Conservation (phyloP, 2,113 vertebrate genomes). For the Zapornia atra region DNA sequence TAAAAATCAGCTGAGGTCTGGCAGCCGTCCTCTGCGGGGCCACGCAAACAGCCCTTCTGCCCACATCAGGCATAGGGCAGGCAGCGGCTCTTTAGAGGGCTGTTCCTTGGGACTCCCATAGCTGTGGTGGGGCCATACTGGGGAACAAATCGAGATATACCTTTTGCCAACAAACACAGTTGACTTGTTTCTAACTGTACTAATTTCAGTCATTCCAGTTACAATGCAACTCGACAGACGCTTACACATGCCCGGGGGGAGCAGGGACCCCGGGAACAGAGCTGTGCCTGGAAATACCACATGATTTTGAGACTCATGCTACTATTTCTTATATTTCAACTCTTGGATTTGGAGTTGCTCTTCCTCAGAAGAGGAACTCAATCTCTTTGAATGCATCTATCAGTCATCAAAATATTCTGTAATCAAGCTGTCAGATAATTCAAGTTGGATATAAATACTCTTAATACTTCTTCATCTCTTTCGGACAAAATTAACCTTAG, state of each 20-base stretch:
- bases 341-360: not conserved
- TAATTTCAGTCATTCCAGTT: not conserved
- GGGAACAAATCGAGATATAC: not conserved
- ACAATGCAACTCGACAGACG: not conserved
- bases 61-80: accelerated
- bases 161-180: not conserved
- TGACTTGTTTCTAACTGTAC: not conserved
- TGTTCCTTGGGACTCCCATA: no score
- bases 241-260: accelerated
- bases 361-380: not conserved
- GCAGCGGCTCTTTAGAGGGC: not conserved
- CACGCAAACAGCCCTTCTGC: accelerated
- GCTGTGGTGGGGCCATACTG: not conserved
- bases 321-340: not conserved
- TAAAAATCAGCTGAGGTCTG: not conserved
- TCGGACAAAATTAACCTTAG: not conserved
- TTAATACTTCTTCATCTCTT: not conserved
- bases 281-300: not conserved
- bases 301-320: not conserved
- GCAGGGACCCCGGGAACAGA: not conserved
- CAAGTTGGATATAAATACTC: not conserved
- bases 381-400: not conserved
- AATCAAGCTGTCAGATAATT: not conserved
- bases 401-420: not conserved
- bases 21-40: accelerated